phyloP scores from a whole-genome alignment of 2,888 invertebrate species.

The Drosophila falleni region DNA sequence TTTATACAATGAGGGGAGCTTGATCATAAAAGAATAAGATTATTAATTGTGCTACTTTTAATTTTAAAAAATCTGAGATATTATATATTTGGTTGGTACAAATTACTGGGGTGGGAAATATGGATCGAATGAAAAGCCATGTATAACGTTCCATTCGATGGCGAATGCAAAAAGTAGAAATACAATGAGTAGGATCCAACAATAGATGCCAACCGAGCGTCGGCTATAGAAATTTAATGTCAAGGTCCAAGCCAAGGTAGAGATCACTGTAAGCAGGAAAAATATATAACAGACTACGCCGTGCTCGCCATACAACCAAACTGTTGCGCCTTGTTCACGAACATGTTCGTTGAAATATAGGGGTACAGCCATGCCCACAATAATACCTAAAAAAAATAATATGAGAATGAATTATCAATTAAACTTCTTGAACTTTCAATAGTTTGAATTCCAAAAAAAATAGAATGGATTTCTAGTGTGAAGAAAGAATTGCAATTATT shows the following conservation, averaged over 20 bases:
- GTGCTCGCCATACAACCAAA: constrained; percentile 36
- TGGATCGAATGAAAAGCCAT: constrained; percentile 28
- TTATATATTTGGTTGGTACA: neutral
- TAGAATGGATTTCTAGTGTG: too few relatives aligned
- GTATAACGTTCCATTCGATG: constrained; percentile 26
- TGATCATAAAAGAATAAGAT: neutral
- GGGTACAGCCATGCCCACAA: constrained; percentile 27
- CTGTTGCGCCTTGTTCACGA: neutral
- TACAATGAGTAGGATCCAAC: constrained; percentile 28
- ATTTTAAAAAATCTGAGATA: neutral
- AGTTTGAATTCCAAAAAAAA: neutral
- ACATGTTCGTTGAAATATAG: constrained; percentile 25
- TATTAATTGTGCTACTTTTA: neutral
- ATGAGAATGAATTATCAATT: neutral
- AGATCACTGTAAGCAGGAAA: constrained; percentile 24
- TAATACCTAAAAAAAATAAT: constrained; percentile 34
- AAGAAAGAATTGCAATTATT: too few relatives aligned
- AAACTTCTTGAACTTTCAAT: neutral
- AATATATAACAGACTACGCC: constrained; percentile 56
- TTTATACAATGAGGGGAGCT: neutral
- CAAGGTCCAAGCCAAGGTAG: constrained; percentile 36
- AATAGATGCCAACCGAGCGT: constrained; percentile 55
- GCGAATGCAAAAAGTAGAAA: constrained; percentile 32
- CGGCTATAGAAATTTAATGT: constrained; percentile 52
- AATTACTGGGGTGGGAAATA: constrained; percentile 6